These are phyloP conservation scores for Bovichtus variegatus DNA, from an alignment of 2,797 vertebrate species.

Conservation along the genomic window DNA sequence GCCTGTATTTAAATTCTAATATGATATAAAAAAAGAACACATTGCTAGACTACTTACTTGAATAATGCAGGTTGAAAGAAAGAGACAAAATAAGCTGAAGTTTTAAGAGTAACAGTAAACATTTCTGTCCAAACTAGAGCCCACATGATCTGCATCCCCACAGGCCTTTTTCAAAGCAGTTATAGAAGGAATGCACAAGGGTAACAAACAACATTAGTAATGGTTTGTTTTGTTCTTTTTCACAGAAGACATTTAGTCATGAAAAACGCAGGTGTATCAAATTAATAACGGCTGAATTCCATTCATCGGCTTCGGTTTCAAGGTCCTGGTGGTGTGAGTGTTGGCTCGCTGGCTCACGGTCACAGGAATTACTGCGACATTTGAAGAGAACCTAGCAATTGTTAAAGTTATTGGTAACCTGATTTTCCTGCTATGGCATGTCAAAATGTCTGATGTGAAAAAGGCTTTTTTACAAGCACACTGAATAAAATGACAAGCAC, in stretches of 20 bases:
- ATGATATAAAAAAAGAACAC: background rate
- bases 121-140: background rate
- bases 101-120: background rate
- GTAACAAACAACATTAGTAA: slow-evolving; percentile 8
- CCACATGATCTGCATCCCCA: slow-evolving; percentile 4
- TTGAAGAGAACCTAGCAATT: background rate
- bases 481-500: background rate
- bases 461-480: background rate
- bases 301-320: background rate
- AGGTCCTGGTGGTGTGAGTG: background rate
- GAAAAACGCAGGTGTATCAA: background rate
- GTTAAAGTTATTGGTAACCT: background rate
- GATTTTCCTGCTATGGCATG: background rate
- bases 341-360: background rate
- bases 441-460: background rate
- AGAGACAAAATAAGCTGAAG: background rate
- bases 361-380: background rate
- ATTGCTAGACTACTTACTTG: background rate
- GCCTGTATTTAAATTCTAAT: background rate
- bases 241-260: background rate
- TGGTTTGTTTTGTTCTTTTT: background rate
- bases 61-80: background rate
- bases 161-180: background rate
- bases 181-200: background rate
- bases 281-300: background rate